Conservation (phyloP, 2,888 invertebrate species). For the Thymelicus lineola region DNA sequence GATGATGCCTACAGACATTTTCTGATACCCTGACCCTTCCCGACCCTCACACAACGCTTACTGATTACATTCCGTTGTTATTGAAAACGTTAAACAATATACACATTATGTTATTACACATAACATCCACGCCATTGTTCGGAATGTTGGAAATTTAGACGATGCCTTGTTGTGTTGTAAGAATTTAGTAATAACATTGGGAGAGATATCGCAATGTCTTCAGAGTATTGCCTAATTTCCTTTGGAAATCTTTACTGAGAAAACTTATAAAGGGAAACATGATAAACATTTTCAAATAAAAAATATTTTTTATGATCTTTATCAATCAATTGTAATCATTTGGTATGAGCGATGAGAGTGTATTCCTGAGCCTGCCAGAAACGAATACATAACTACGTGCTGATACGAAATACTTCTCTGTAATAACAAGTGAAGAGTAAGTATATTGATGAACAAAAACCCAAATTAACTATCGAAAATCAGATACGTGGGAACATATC, state of each 20-base stretch:
- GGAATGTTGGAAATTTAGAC: conserved; percentile 9
- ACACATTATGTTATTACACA: conserved; percentile 60
- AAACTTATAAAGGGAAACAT: no score
- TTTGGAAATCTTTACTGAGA: no score
- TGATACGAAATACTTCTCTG: no score
- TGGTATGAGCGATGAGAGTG: neutral
- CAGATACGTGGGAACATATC: conserved; percentile 70
- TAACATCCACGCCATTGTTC: conserved; percentile 11
- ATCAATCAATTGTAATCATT: no score
- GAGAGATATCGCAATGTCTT: neutral
- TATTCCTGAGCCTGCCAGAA: neutral
- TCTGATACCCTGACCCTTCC: conserved; percentile 48
- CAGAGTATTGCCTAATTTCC: no score
- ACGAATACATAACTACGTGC: no score
- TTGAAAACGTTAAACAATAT: conserved; percentile 66
- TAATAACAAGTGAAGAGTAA: neutral
- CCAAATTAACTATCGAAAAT: conserved; percentile 22
- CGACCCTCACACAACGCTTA: conserved; percentile 65
- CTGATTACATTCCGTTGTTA: conserved; percentile 79
- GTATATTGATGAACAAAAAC: conserved; percentile 6
- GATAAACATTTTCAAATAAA: no score
- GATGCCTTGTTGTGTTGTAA: neutral
- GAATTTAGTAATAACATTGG: conserved; percentile 1
- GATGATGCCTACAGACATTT: conserved; percentile 61
- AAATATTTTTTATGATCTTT: no score